Evolutionary conservation across 2,797 vertebrate species (phyloP).

Genomic region (Parauchenoglanis punctatus): DNA sequence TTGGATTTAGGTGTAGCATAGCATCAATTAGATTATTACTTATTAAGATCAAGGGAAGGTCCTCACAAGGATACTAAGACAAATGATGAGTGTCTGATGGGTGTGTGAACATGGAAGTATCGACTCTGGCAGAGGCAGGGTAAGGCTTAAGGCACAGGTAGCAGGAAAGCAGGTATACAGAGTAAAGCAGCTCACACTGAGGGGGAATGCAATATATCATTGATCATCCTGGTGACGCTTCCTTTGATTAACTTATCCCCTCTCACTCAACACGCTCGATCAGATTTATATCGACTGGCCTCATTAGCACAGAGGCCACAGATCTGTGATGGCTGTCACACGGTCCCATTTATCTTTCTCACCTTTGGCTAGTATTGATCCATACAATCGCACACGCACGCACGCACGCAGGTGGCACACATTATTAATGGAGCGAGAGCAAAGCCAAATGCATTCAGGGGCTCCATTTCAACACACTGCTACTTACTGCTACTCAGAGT

Average conservation of each 20-base stretch:
- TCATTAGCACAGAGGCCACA: slow-evolving; percentile 28
- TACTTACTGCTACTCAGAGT: slow-evolving; percentile 57
- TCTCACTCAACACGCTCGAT: slow-evolving; percentile 32
- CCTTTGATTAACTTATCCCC: slow-evolving; percentile 23
- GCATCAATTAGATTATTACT: neutral
- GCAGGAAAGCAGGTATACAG: neutral
- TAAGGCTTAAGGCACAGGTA: neutral
- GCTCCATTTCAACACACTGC: slow-evolving; percentile 22
- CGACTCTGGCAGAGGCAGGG: neutral
- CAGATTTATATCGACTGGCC: slow-evolving; percentile 44
- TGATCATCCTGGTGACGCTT: neutral
- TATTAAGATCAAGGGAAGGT: neutral
- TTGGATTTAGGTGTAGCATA: neutral
- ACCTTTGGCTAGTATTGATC: slow-evolving; percentile 18
- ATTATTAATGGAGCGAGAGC: slow-evolving; percentile 29
- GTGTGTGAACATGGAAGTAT: neutral
- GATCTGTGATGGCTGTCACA: slow-evolving; percentile 8
- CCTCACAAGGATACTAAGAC: neutral
- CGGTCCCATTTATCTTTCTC: slow-evolving; percentile 15
- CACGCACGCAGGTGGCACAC: slow-evolving; percentile 21
- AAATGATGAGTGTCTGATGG: neutral
- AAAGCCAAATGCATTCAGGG: slow-evolving; percentile 40
- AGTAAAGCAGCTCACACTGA: neutral
- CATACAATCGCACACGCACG: slow-evolving; percentile 6
- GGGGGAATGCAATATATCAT: neutral